Conservation (phyloP, 2,113 vertebrate genomes). For the Triplophysa rosa region DNA sequence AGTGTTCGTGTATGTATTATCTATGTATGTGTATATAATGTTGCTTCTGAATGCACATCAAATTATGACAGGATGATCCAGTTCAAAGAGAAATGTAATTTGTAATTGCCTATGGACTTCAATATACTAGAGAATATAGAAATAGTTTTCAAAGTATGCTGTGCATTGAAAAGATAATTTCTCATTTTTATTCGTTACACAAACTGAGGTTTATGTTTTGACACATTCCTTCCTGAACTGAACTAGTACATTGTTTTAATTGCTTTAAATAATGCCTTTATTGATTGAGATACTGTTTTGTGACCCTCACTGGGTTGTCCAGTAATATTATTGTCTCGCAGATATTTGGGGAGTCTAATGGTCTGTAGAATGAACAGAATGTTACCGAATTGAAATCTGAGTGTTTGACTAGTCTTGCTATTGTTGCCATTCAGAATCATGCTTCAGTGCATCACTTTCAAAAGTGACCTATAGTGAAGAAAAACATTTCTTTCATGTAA, state of each 20-base stretch:
- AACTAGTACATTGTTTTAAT: neutral
- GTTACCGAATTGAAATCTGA: neutral
- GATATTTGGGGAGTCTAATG: no score
- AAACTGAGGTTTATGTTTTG: neutral
- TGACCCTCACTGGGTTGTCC: neutral
- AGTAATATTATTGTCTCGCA: no score
- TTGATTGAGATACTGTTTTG: neutral
- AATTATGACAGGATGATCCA: neutral
- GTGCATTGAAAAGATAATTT: neutral
- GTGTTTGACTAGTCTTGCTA: slow-evolving; percentile 1
- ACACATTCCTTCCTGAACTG: neutral
- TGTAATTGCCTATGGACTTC: neutral
- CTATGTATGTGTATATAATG: neutral
- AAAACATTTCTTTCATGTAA: neutral
- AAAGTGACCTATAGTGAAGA: neutral
- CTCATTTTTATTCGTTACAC: neutral
- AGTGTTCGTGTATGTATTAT: neutral
- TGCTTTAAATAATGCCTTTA: slow-evolving; percentile 21
- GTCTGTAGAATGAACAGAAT: no score
- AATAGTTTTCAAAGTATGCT: no score
- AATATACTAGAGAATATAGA: neutral
- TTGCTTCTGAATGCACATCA: neutral
- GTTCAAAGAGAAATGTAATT: neutral
- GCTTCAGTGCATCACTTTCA: neutral
- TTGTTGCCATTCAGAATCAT: neutral